Evolutionary conservation across 2,888 invertebrate species (phyloP), one percentile per base, ranked within the genome.

Genomic region (Aquatica leii): DNA sequence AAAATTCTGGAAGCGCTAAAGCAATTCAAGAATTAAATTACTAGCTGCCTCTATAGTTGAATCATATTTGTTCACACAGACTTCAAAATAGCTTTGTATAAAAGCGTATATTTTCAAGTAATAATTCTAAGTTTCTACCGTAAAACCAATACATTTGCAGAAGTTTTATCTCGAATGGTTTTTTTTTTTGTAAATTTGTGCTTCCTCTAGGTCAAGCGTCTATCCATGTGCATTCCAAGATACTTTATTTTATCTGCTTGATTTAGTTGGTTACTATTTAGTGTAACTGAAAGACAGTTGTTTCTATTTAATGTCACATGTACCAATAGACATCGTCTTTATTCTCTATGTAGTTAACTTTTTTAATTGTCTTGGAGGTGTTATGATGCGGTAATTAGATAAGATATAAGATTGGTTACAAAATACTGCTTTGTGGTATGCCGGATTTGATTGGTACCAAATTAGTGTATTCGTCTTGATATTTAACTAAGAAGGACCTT

Each of bases 351-450:
- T 49, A 14, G 18, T 18, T 6, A 9, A 8, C 50, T 48, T 15
- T 56, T 31, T 31, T 12, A 34, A 15, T 41, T 6, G 15, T 46
- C n/a, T 65, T 73, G 73, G n/a, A 73, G 61, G 12, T 50, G 64
- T 31, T 9, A 66, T 37, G 14, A 59, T 34, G 34, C 34, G 6
- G 34, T 34, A 9, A n/a, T n/a, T 34, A 34, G 6, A 34, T 6
- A 9, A 34, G 34, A 9, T 34, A 34, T 6, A 34, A 9, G 6
- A 34, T 6, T 8, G 34, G 34, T 34, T 9, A 6, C 9, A 34
- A 34, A 9, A 34, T n/a, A n/a, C n/a, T n/a, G n/a, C n/a, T n/a
- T n/a, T n/a, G n/a, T n/a, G n/a, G n/a, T n/a, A n/a, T n/a, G n/a
- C n/a, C n/a, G n/a, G n/a, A n/a, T n/a, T n/a, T n/a, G n/a, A n/a